Percentiles rank a stretch among this genome's conserved stretches.
Evolutionary conservation across 2,113 vertebrate genomes (phyloP).

Genomic region (Rhea americana): DNA sequence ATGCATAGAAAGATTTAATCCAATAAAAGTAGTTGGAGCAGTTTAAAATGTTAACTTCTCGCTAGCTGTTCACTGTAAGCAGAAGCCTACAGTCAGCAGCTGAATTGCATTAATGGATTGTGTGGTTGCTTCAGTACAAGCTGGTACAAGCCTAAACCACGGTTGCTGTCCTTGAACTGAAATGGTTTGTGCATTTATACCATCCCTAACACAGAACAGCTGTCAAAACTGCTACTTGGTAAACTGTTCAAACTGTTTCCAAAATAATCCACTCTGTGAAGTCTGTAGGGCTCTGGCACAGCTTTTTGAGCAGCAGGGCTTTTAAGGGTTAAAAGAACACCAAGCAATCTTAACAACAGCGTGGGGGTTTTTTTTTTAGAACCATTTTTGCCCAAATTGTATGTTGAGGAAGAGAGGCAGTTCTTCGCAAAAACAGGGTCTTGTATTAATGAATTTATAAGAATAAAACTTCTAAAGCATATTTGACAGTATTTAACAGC

Average conservation of each 20-base stretch:
- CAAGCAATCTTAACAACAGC: background rate
- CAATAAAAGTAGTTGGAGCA: background rate
- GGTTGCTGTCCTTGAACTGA: background rate
- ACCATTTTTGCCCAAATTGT: background rate
- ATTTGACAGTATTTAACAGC: constrained; percentile 66
- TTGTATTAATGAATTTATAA: constrained; percentile 35
- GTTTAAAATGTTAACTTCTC: background rate
- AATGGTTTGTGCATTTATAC: fast-evolving
- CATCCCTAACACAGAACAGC: background rate
- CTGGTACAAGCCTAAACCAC: background rate
- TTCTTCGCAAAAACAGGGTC: constrained; percentile 7
- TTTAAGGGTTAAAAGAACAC: background rate
- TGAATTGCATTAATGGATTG: background rate
- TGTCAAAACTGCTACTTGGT: background rate
- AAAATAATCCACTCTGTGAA: background rate
- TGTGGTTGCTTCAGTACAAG: background rate
- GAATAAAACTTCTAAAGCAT: constrained; percentile 32
- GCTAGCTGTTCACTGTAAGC: background rate
- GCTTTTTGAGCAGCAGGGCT: background rate
- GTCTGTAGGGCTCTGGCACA: background rate
- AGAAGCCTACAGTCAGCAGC: background rate
- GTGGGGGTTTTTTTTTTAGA: background rate
- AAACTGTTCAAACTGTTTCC: background rate
- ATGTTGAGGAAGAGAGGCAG: background rate
- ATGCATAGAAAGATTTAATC: background rate